Conservation (phyloP, 2,888 invertebrate genomes). For the Drosophila meridiana region DNA sequence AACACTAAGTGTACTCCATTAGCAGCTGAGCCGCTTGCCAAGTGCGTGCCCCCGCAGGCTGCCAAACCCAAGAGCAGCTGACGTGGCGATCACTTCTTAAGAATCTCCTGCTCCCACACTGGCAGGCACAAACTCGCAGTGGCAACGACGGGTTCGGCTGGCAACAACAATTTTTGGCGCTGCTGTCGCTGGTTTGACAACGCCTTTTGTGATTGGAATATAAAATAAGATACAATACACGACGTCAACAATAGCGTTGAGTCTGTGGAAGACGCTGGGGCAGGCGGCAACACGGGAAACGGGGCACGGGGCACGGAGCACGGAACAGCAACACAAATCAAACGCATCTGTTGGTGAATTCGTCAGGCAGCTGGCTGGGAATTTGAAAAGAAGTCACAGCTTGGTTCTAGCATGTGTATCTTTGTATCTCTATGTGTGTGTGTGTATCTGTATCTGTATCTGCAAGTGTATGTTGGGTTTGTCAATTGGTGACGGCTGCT, state of each 20-base stretch:
- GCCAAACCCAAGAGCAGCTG: slow-evolving; percentile 36
- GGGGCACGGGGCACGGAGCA: slow-evolving; percentile 3
- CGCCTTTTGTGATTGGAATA: slow-evolving; percentile 81
- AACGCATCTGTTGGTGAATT: slow-evolving; percentile 76
- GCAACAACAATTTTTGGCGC: slow-evolving; percentile 71
- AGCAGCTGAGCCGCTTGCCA: slow-evolving; percentile 54
- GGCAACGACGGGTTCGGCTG: slow-evolving; percentile 34
- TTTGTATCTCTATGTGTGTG: slow-evolving; percentile 4
- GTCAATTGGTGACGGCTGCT: slow-evolving; percentile 61
- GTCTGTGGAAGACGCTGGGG: slow-evolving; percentile 65
- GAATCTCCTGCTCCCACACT: slow-evolving; percentile 46
- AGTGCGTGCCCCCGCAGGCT: slow-evolving; percentile 12
- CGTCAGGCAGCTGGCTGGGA: slow-evolving; percentile 70
- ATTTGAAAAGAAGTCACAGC: slow-evolving; percentile 61
- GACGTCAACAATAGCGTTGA: slow-evolving; percentile 49
- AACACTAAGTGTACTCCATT: slow-evolving; percentile 47
- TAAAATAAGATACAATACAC: slow-evolving; percentile 66
- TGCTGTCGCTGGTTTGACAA: slow-evolving; percentile 79
- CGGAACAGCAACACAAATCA: slow-evolving; percentile 66
- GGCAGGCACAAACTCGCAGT: not conserved
- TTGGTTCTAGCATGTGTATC: slow-evolving; percentile 29
- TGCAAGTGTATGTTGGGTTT: slow-evolving; percentile 26
- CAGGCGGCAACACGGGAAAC: slow-evolving; percentile 31
- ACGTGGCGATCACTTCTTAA: slow-evolving; percentile 72
- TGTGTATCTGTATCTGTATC: slow-evolving; percentile 20